These are phyloP conservation scores for honey bee (Apis mellifera) DNA, from an alignment of 1,140 invertebrate genomes.

Conservation along the genomic window Amel_HAv3.1 CM009932.2:6818501-6819000, in stretches of 20 bases:
- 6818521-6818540: background rate
- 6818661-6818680: conserved; percentile 70
- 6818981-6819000: no score
- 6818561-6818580: background rate
- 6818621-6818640: conserved; percentile 31
- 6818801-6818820: background rate
- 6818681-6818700: conserved; percentile 45
- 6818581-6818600: conserved; percentile 12
- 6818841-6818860: no score
- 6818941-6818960: conserved; percentile 5
- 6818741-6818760: background rate
- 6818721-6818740: conserved; percentile 22
- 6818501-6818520: no score
- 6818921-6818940: background rate
- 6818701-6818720: conserved; percentile 17
- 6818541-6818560: conserved; percentile 11
- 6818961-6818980: no score
- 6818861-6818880: background rate
- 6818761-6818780: background rate
- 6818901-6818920: background rate
- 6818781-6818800: background rate
- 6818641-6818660: conserved; percentile 75
- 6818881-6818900: background rate
- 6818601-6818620: conserved; percentile 1
- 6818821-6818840: background rate